Base-by-base conservation (phyloP, 2,113 vertebrate genomes). In the Phrynosoma platyrhinos region DNA sequence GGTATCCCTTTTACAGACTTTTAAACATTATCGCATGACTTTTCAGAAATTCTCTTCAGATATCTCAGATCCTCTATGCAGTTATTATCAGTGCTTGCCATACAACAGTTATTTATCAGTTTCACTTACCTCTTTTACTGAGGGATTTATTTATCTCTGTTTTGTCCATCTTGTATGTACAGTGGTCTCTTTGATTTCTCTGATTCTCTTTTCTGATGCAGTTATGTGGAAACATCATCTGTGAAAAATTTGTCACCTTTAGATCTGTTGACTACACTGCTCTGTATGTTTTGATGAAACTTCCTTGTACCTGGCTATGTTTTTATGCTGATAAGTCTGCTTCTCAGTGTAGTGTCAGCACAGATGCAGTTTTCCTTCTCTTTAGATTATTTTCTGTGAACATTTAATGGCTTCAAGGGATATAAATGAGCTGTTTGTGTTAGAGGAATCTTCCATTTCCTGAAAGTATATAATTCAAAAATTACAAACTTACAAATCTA, bases 91-190 rank as follows among this genome's bases (percentile, higher is more conserved):
- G 79, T 62, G 76, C 0, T 88, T 77, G n/a, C n/a, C 87, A 87
- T 74, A 83, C n/a, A 83, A 77, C 53, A 77, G 1, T 6, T 58
- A 62, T 77, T 91, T 20, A 75, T 88, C 84, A 84, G 62, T 83
- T 91, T 90, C 86, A 55, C 71, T 86, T 92, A 69, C 82, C 81
- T 88, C 52, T 91, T 83, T 93, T 93, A 88, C 90, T 36, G 85
- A 27, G 36, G 76, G 62, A 82, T 89, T 93, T 93, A 74, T 83
- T 79, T 55, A 47, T 72, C 23, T 91, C 83, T 91, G 53, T 16
- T 91, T 80, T 86, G 87, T 64, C 75, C 85, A 87, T 81, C 47
- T 58, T 74, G 25, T 77, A 62, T 81, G 21, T 64, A 7, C n/a
- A 64, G 5, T 9, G 0, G 75, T 25, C 13, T 85, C 83, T 94